Evolutionary conservation across 2,888 invertebrate species (phyloP).

Genomic region (Clostera curtula): DNA sequence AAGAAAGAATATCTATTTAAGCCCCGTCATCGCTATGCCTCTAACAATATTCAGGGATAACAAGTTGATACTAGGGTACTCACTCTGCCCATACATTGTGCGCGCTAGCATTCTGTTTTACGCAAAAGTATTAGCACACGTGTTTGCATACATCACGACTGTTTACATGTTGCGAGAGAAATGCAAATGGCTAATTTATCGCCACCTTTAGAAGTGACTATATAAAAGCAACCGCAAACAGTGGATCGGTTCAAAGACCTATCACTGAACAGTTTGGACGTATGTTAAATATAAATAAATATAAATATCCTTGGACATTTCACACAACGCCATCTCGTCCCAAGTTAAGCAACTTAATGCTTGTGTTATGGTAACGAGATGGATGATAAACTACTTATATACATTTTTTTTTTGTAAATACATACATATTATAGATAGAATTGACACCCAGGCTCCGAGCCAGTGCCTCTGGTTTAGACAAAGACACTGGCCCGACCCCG

Average conservation of each 20-base stretch:
- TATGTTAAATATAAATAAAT: too few species aligned
- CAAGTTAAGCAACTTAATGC: too few species aligned
- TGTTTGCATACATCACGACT: slow-evolving; percentile 51
- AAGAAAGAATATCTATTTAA: slow-evolving; percentile 1
- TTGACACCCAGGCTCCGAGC: too few species aligned
- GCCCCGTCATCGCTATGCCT: not conserved
- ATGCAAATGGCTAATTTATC: slow-evolving; percentile 72
- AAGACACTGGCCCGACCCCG: too few species aligned
- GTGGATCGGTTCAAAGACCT: slow-evolving; percentile 64
- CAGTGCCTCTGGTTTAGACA: too few species aligned
- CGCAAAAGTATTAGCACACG: slow-evolving; percentile 46
- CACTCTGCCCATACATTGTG: slow-evolving; percentile 16
- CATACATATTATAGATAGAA: too few species aligned
- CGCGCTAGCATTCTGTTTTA: slow-evolving; percentile 30
- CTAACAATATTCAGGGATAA: slow-evolving; percentile 10
- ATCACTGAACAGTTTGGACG: slow-evolving; percentile 58
- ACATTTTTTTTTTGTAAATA: too few species aligned
- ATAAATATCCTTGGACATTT: too few species aligned
- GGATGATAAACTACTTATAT: too few species aligned
- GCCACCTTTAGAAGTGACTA: slow-evolving; percentile 62
- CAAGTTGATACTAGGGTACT: too few species aligned
- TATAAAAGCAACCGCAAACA: slow-evolving; percentile 69
- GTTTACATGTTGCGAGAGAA: slow-evolving; percentile 55
- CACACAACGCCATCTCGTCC: too few species aligned
- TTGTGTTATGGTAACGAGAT: too few species aligned